A percentile compares a stretch with the other conserved stretches of the same genome.
Evolutionary conservation across 1,140 invertebrate species (phyloP).

Genomic region (Bombus pascuorum): DNA sequence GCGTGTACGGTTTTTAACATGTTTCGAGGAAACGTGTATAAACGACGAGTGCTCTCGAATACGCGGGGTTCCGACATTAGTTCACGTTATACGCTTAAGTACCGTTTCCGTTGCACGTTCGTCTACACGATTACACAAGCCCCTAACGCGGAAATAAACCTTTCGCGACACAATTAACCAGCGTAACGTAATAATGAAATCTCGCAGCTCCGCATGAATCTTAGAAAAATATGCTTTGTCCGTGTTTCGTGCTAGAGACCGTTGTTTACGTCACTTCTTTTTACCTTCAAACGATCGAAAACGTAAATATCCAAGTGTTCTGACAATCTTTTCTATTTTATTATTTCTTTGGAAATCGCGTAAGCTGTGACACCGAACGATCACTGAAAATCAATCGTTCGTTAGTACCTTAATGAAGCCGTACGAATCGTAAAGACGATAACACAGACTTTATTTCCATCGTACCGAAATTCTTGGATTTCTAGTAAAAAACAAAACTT

Average conservation of each 20-base stretch:
- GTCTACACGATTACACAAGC: conserved; percentile 14
- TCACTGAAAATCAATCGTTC: neutral
- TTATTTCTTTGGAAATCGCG: neutral
- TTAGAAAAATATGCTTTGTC: conserved; percentile 41
- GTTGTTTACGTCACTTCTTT: neutral
- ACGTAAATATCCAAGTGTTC: neutral
- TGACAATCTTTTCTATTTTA: neutral
- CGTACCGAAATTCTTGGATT: no score
- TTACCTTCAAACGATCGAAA: neutral
- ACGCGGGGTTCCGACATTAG: neutral
- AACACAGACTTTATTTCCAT: neutral
- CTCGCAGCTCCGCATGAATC: neutral
- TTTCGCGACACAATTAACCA: conserved; percentile 29
- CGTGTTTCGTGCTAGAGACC: neutral
- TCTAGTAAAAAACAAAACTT: neutral
- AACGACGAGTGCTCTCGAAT: conserved; percentile 28
- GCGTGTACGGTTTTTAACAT: neutral
- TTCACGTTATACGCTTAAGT: conserved; percentile 55
- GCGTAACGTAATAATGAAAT: conserved; percentile 7
- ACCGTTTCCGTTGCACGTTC: conserved; percentile 47
- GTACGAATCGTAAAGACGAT: neutral
- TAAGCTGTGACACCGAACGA: neutral
- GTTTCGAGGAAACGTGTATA: conserved; percentile 20
- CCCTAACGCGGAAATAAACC: conserved; percentile 38
- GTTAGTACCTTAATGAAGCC: neutral